Conservation (phyloP, 2,797 vertebrate genomes). For the Thalassophryne amazonica region DNA sequence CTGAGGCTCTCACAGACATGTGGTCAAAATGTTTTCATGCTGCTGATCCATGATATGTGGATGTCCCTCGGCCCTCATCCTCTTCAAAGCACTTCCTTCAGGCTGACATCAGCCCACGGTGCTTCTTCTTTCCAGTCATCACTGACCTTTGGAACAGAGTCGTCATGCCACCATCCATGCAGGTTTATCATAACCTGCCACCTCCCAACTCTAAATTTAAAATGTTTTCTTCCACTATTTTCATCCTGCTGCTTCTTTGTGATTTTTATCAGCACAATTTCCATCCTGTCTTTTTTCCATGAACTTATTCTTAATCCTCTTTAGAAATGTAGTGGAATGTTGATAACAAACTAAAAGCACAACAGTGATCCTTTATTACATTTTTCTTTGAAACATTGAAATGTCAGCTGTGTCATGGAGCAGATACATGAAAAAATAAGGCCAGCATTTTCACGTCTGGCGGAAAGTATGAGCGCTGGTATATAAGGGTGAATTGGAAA, state of each 20-base stretch:
- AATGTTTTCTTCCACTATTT: slow-evolving; percentile 33
- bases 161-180: not conserved
- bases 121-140: slow-evolving; percentile 14
- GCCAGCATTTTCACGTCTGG: too few relatives aligned
- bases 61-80: slow-evolving; percentile 71
- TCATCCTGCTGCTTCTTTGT: slow-evolving; percentile 47
- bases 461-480: too few relatives aligned
- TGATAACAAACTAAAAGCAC: slow-evolving; percentile 57
- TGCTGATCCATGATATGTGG: slow-evolving; percentile 68
- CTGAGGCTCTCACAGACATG: too few relatives aligned
- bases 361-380: slow-evolving; percentile 31
- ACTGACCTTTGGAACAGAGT: slow-evolving; percentile 13
- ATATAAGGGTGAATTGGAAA: too few relatives aligned
- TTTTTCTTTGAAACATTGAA: too few relatives aligned
- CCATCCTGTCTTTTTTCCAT: slow-evolving; percentile 25
- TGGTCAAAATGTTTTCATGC: too few relatives aligned
- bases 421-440: too few relatives aligned
- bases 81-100: slow-evolving; percentile 77
- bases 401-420: too few relatives aligned
- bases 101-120: slow-evolving; percentile 74
- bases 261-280: slow-evolving; percentile 49
- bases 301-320: slow-evolving; percentile 23
- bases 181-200: not conserved
- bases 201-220: slow-evolving; percentile 24
- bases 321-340: slow-evolving; percentile 44